phyloP scores from a whole-genome alignment of 64 coral and sea anemone species.

The Trachythela sp. region DNA sequence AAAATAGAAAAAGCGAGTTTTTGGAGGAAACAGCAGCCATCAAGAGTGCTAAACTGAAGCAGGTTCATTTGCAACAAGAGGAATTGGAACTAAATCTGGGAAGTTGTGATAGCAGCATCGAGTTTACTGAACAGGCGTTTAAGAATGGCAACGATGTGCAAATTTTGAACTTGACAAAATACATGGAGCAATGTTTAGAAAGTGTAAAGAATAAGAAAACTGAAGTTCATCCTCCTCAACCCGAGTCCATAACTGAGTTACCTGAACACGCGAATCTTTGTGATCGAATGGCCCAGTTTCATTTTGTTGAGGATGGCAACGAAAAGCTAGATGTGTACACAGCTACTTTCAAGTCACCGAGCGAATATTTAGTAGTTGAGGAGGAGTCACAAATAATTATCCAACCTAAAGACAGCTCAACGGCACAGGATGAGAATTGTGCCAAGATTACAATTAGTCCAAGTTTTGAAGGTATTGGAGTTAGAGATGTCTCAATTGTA shows the following conservation, averaged over 20 bases:
- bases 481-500: no score
- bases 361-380: no score
- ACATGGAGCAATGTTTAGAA: background rate
- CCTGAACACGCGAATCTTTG: no score
- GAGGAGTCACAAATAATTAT: no score
- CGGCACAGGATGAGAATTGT: no score
- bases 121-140: background rate
- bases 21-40: background rate
- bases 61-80: background rate
- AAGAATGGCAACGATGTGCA: background rate
- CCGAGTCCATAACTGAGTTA: background rate
- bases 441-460: no score
- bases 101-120: background rate
- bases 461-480: no score
- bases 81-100: background rate
- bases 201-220: background rate
- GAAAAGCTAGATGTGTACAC: no score
- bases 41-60: background rate
- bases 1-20: background rate
- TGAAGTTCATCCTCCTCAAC: background rate
- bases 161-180: background rate
- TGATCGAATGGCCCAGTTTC: no score
- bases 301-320: no score
- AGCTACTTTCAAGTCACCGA: no score
- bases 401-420: no score